A percentile compares a stretch with the other conserved stretches of the same genome.
phyloP scores from a whole-genome alignment of 2,888 invertebrate species.

The Heteromurus nitidus region DNA sequence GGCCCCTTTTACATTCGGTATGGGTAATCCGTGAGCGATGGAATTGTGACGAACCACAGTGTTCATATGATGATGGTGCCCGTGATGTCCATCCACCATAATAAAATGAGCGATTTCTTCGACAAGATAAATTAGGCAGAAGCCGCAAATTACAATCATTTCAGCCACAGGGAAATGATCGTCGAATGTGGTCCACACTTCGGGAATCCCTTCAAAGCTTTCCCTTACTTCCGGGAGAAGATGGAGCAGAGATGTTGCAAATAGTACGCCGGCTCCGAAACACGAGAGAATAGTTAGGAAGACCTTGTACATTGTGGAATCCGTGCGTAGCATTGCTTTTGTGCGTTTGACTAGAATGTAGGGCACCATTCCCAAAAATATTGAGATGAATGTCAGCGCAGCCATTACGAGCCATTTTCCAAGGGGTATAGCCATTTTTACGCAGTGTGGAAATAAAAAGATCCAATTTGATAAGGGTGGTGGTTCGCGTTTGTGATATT shows the following conservation, averaged over 20 bases:
- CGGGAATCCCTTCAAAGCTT: constrained; percentile 41
- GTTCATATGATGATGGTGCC: constrained; percentile 64
- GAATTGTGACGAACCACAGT: constrained; percentile 69
- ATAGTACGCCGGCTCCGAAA: constrained; percentile 87
- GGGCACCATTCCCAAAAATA: constrained; percentile 68
- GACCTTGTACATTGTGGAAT: constrained; percentile 63
- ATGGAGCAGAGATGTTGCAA: constrained; percentile 82
- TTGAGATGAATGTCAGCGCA: constrained; percentile 68
- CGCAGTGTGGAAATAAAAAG: neutral
- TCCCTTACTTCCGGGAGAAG: constrained; percentile 85
- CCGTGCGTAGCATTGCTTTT: constrained; percentile 44
- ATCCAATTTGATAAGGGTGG: neutral
- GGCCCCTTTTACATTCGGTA: constrained; percentile 47
- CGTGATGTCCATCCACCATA: constrained; percentile 67
- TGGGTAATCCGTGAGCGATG: constrained; percentile 67
- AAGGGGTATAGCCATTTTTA: constrained; percentile 58
- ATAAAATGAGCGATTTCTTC: constrained; percentile 73
- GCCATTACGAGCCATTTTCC: constrained; percentile 72
- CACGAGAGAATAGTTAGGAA: constrained; percentile 83
- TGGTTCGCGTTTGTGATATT: neutral
- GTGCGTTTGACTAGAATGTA: constrained; percentile 56
- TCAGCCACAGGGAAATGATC: constrained; percentile 71
- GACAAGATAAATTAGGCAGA: constrained; percentile 70
- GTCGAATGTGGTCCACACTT: constrained; percentile 59
- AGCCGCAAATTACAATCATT: constrained; percentile 69